phyloP scores from a whole-genome alignment of 2,888 invertebrate genomes.

The Dermolepida albohirtum region DNA sequence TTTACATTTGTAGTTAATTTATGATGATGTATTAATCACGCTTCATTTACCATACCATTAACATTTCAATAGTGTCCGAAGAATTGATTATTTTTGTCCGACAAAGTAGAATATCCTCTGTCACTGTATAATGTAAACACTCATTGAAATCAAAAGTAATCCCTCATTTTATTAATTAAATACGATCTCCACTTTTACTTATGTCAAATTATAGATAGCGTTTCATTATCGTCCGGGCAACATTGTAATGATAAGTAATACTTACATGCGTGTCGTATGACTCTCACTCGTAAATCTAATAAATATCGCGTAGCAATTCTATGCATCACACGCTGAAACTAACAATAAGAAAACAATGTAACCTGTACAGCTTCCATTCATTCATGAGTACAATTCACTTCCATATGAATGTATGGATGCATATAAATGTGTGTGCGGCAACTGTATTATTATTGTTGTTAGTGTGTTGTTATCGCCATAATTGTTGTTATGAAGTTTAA shows the following conservation, averaged over 20 bases:
- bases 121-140: no score
- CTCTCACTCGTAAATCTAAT: conserved; percentile 25
- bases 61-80: no score
- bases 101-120: no score
- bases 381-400: conserved; percentile 35
- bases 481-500: conserved; percentile 26
- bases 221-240: conserved; percentile 22
- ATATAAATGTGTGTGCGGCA: conserved; percentile 8
- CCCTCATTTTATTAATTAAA: background rate
- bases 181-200: conserved; percentile 30
- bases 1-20: no score
- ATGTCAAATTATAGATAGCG: conserved; percentile 1
- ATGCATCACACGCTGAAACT: conserved; percentile 7
- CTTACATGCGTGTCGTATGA: conserved; percentile 14
- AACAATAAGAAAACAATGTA: conserved; percentile 37
- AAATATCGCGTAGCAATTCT: conserved; percentile 20
- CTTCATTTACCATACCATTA: no score
- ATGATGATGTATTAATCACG: no score
- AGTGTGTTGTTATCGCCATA: conserved; percentile 21
- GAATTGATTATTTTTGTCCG: no score
- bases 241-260: conserved; percentile 23
- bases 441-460: conserved; percentile 15
- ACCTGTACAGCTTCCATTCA: conserved; percentile 28
- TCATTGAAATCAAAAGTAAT: no score
- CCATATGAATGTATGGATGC: conserved; percentile 16